These are phyloP conservation scores for Toxonevra muliebris DNA, from an alignment of 2,888 invertebrate genomes.

Conservation along the genomic window DNA sequence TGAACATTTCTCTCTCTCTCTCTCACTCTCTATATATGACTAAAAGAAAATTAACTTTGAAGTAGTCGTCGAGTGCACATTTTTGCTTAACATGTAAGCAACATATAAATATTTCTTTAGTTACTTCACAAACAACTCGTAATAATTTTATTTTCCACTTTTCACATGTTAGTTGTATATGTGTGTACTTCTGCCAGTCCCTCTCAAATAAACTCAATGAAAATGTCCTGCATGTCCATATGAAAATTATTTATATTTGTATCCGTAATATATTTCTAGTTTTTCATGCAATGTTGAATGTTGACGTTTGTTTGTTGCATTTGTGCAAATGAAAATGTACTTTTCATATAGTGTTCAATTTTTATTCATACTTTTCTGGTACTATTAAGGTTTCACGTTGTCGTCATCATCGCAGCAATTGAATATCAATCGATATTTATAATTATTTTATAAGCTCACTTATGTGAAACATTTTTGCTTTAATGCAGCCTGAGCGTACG, in stretches of 20 bases:
- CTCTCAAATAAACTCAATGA: background rate
- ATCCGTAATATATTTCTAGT: background rate
- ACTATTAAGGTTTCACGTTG: background rate
- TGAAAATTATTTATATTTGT: background rate
- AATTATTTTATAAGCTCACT: conserved; percentile 30
- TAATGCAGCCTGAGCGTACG: background rate
- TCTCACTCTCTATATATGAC: too few relatives aligned
- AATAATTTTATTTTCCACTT: background rate
- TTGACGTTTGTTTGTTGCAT: background rate
- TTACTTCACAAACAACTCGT: background rate
- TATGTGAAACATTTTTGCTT: background rate
- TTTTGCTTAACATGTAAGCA: too few relatives aligned
- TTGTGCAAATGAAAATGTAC: background rate
- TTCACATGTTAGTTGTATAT: background rate
- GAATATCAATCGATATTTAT: conserved; percentile 31
- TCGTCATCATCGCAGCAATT: conserved; percentile 6
- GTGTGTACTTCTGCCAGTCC: background rate
- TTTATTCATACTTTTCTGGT: background rate
- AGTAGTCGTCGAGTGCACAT: conserved; percentile 31
- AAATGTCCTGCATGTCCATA: background rate
- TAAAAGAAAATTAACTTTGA: conserved; percentile 43
- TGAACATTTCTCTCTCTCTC: too few relatives aligned
- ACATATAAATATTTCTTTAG: conserved; percentile 6
- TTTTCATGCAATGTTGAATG: too few relatives aligned
- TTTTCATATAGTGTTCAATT: too few relatives aligned